Evolutionary conservation across 2,888 invertebrate genomes (phyloP).

Genomic region (Heteropelma amictum): DNA sequence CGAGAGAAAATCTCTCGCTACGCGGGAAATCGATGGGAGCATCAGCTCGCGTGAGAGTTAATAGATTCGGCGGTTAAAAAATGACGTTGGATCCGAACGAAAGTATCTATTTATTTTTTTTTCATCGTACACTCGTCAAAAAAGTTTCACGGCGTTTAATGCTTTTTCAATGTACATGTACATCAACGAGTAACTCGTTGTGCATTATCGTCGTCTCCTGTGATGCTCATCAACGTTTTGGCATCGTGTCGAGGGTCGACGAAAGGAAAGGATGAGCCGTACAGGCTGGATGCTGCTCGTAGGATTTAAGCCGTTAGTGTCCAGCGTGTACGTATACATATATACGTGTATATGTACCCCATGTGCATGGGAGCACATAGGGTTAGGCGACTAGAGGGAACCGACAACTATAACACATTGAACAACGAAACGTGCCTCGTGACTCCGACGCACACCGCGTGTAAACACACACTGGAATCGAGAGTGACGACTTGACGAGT

Average conservation of each 20-base stretch:
- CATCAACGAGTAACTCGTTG: no score
- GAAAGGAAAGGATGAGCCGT: neutral
- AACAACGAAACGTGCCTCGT: conserved; percentile 33
- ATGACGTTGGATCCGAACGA: no score
- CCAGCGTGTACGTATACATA: conserved; percentile 2
- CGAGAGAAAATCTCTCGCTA: no score
- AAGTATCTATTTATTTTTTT: no score
- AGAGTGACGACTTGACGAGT: conserved; percentile 56
- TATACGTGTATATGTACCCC: neutral
- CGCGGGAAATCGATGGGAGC: no score
- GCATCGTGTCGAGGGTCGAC: conserved; percentile 24
- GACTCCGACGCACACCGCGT: neutral
- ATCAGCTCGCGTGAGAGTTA: no score
- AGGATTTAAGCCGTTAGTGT: conserved; percentile 31
- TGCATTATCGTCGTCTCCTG: conserved; percentile 47
- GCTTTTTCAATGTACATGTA: no score
- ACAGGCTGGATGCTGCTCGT: neutral
- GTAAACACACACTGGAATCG: conserved; percentile 38
- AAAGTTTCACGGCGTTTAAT: no score
- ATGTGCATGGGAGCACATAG: neutral
- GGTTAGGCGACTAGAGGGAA: conserved; percentile 3
- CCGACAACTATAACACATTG: conserved; percentile 17
- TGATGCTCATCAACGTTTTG: conserved; percentile 53
- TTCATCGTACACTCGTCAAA: no score
- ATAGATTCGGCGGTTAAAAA: no score